Base-by-base conservation (phyloP, 2,888 invertebrate genomes). In the Nymphalis urticae region DNA sequence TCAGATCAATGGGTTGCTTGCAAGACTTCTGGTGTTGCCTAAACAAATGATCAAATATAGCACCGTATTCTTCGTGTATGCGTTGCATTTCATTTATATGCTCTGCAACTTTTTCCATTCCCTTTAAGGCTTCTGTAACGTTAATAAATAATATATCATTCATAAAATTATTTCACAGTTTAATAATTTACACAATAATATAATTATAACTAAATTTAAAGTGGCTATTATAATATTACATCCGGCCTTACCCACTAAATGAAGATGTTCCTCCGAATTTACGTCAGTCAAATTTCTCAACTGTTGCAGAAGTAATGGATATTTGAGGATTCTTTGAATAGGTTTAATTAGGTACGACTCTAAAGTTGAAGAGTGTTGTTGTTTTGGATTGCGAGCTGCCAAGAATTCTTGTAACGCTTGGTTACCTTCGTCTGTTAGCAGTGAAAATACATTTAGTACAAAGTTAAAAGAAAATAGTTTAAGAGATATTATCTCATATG, bases 1-100 rank as follows among this genome's bases (percentile, higher is more conserved):
- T 98, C 84, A 99, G 94, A 91, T 98, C 98, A 83, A 98, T 97
- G 71, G 97, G 96, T 95, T 97, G 97, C 92, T 98, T 98, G 93
- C 97, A 97, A 76, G 97, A 97, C 90, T 98, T 98, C 90, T 97
- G 97, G 92, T 98, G 97, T 93, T 98, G 98, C 79, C 98, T 95
- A 94, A 97, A 98, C 79, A 99, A 95, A 87, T 98, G 98, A 93
- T 99, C 98, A 93, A 99, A 99, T 88, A 98, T 98, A 82, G 97
- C 97, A 81, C 99, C 99, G 92, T 99, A 99, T 93, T 99, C 99
- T 93, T 99, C 99, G 89, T 99, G 98, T 83, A 99, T 98, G 93
- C 99, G 96, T 94, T 99, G 99, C 98, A 99, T 99, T 94, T 99
- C 98, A 93, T 99, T 99, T 83, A 99, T 99, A 93, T 99, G 99